Evolutionary conservation across 1,140 invertebrate genomes (phyloP), one percentile per base, ranked within the genome.

Genomic region (Campodea augens): DNA sequence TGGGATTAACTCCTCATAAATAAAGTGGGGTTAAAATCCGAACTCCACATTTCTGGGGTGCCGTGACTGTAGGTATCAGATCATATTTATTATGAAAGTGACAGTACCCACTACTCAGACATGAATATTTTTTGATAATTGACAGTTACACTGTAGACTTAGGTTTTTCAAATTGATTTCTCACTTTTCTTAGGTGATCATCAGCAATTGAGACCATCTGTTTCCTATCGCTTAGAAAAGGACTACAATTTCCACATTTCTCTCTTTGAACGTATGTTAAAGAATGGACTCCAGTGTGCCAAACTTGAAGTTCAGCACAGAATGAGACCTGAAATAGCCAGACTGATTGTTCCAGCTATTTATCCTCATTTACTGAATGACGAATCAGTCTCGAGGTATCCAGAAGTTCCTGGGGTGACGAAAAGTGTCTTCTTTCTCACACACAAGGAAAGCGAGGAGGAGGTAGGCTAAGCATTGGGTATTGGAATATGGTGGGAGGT

Each of bases 101-200:
- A n/a, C n/a, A n/a, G n/a, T n/a, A n/a, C n/a, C n/a, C n/a, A n/a
- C n/a, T n/a, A n/a, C n/a, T n/a, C n/a, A n/a, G n/a, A n/a, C n/a
- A n/a, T n/a, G n/a, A n/a, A n/a, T n/a, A n/a, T n/a, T n/a, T n/a
- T n/a, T n/a, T n/a, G n/a, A n/a, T n/a, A n/a, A n/a, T n/a, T n/a
- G n/a, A n/a, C n/a, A n/a, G n/a, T n/a, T n/a, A n/a, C n/a, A n/a
- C n/a, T n/a, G n/a, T n/a, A n/a, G n/a, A n/a, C n/a, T n/a, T n/a
- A n/a, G n/a, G n/a, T n/a, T n/a, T n/a, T n/a, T n/a, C n/a, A n/a
- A n/a, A n/a, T n/a, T n/a, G n/a, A n/a, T n/a, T n/a, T n/a, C n/a
- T n/a, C n/a, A n/a, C n/a, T n/a, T n/a, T n/a, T 32, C 18, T 13
- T 18, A 60, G 72, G 72, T 29, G 70, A 74, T 50, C 62, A 64